Conservation (phyloP, 2,797 vertebrate species). For the Gallinago stenura region DNA sequence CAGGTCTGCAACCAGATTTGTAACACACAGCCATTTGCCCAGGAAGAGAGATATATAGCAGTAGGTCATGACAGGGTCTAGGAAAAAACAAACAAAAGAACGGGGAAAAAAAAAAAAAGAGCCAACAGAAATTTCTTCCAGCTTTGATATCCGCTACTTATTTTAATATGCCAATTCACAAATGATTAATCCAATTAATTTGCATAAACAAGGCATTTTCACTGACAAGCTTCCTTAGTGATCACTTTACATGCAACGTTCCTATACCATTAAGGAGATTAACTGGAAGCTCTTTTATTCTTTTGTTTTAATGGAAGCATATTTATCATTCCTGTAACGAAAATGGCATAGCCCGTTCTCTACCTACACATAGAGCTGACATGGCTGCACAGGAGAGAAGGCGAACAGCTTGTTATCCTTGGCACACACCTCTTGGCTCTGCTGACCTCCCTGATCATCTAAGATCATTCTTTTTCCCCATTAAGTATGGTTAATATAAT, state of each 20-base stretch:
- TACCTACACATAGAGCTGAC: too few relatives aligned
- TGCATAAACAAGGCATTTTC: background rate
- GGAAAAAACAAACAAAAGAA: too few relatives aligned
- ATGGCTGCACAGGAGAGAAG: too few relatives aligned
- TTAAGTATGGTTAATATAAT: accelerated
- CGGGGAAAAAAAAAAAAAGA: too few relatives aligned
- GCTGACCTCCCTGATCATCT: background rate
- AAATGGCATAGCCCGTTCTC: background rate
- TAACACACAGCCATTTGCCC: background rate
- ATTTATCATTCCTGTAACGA: background rate
- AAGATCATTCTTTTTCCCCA: background rate
- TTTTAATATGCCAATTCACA: background rate
- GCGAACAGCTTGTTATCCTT: background rate
- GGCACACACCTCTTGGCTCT: background rate
- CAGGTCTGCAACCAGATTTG: background rate
- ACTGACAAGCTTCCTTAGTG: conserved; percentile 18
- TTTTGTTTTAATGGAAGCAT: background rate
- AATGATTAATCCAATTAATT: conserved; percentile 22
- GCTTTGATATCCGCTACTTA: background rate
- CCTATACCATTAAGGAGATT: background rate
- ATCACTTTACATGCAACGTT: background rate
- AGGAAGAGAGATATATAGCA: background rate
- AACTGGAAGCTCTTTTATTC: background rate
- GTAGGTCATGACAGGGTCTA: background rate
- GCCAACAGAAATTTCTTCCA: background rate